phyloP scores from a whole-genome alignment of 1,140 invertebrate species.

The Bicyclus anynana region DNA sequence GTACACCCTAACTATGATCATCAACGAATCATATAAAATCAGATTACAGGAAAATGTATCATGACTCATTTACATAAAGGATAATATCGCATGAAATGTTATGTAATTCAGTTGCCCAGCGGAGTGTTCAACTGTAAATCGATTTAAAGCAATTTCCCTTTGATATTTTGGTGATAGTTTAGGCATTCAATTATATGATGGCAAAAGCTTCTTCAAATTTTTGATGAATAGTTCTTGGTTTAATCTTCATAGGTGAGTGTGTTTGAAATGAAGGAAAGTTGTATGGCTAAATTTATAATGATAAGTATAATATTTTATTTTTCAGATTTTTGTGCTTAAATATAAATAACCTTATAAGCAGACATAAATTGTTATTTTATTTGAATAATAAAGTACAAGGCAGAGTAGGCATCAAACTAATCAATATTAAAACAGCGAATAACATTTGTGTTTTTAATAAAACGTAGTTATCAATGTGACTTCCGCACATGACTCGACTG shows the following conservation, averaged over 20 bases:
- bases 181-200: constrained; percentile 4
- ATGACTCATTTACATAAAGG: background rate
- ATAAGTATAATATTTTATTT: too few relatives aligned
- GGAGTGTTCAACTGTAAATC: constrained; percentile 9
- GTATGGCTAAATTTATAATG: too few relatives aligned
- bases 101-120: background rate
- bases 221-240: background rate
- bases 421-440: too few relatives aligned
- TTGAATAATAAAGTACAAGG: too few relatives aligned
- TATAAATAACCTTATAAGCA: too few relatives aligned
- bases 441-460: too few relatives aligned
- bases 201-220: background rate
- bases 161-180: constrained; percentile 8
- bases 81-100: background rate
- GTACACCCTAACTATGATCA: constrained; percentile 4
- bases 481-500: too few relatives aligned
- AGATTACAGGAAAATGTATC: background rate
- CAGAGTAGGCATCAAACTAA: too few relatives aligned
- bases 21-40: background rate
- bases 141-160: constrained; percentile 11
- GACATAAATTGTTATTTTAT: too few relatives aligned
- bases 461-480: too few relatives aligned
- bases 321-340: too few relatives aligned
- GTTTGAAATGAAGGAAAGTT: background rate
- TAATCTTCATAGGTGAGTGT: background rate